These are phyloP conservation scores for Eulacestoma nigropectus DNA, from an alignment of 2,113 vertebrate species.

Conservation along the genomic window DNA sequence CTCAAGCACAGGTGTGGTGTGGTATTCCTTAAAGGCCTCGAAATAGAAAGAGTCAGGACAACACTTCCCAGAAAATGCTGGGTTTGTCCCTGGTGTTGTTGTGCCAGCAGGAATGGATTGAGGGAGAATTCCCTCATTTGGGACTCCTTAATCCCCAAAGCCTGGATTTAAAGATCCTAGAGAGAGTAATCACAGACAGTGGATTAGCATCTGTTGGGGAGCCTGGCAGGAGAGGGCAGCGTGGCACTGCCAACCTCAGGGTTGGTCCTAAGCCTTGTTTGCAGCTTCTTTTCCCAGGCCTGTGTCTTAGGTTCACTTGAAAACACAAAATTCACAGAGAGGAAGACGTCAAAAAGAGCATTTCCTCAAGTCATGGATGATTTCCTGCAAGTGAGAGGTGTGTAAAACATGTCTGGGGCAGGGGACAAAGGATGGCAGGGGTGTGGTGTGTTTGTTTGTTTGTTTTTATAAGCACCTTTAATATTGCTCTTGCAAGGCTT, in stretches of 20 bases:
- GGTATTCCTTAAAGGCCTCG: background rate
- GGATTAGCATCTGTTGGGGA: background rate
- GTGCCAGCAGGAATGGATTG: background rate
- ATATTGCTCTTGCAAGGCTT: background rate
- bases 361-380: background rate
- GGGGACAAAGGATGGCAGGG: background rate
- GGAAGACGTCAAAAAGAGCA: accelerated
- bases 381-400: background rate
- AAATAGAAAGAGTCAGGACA: background rate
- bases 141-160: slow-evolving; percentile 21
- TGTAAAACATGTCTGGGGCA: background rate
- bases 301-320: background rate
- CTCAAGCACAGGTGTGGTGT: accelerated
- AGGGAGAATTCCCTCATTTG: slow-evolving; percentile 19
- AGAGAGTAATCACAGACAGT: slow-evolving; percentile 21
- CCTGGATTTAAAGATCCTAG: slow-evolving; percentile 29
- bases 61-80: background rate
- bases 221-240: background rate
- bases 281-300: background rate
- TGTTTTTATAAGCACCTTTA: background rate
- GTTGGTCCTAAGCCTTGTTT: background rate
- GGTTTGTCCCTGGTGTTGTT: background rate
- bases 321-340: background rate
- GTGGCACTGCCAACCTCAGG: background rate
- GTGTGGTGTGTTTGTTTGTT: background rate